Percentiles rank a stretch among this genome's conserved stretches.
phyloP scores from a whole-genome alignment of 64 coral and sea anemone genomes.

The Pocillopora verrucosa region DNA sequence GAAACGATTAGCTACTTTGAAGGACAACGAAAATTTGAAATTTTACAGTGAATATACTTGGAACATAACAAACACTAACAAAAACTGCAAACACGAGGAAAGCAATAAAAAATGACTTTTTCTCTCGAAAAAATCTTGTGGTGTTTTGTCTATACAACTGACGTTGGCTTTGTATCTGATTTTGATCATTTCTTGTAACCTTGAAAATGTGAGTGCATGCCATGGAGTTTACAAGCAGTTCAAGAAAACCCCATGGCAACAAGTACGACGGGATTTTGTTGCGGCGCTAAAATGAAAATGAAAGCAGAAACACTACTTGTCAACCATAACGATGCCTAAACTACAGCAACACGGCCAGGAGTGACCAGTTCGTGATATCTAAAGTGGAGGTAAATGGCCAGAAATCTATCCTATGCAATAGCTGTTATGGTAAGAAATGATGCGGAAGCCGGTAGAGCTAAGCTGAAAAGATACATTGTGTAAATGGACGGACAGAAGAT shows the following conservation, averaged over 20 bases:
- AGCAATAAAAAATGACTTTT: not conserved
- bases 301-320: not conserved
- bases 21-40: not conserved
- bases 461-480: not conserved
- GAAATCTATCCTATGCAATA: constrained; percentile 30
- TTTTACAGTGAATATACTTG: not conserved
- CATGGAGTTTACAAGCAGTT: not conserved
- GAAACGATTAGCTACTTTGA: constrained; percentile 3
- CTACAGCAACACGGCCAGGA: not conserved
- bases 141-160: not conserved
- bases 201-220: not conserved
- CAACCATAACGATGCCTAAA: constrained; percentile 2
- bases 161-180: not conserved
- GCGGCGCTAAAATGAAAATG: not conserved
- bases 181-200: not conserved
- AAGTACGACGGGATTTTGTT: not conserved
- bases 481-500: not conserved
- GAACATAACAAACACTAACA: not conserved
- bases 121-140: not conserved
- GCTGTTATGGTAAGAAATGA: constrained; percentile 31
- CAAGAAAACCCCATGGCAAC: not conserved
- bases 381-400: constrained; percentile 24
- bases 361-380: constrained; percentile 28
- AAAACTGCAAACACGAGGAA: not conserved
- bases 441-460: not conserved